A percentile compares a stretch with the other conserved stretches of the same genome.
Conservation (phyloP, 2,888 invertebrate genomes). For the Amiota mariae region DNA sequence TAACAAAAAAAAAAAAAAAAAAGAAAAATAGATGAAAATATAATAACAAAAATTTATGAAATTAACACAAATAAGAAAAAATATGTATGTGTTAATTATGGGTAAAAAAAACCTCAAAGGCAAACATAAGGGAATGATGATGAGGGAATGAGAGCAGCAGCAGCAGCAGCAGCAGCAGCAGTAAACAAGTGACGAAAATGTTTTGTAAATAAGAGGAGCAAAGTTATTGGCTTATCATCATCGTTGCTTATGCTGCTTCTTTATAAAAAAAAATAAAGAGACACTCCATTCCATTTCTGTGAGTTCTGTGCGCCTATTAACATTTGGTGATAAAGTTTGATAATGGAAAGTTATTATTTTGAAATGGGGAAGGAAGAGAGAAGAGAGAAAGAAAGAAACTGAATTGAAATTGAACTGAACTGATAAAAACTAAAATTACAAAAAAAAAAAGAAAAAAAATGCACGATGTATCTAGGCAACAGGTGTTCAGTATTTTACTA, state of each 20-base stretch:
- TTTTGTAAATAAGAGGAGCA: slow-evolving; percentile 35
- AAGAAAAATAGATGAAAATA: no score
- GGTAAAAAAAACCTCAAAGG: slow-evolving; percentile 32
- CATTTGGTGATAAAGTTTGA: slow-evolving; percentile 53
- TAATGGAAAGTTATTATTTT: slow-evolving; percentile 39
- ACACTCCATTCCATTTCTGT: slow-evolving; percentile 5
- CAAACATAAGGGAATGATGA: no score
- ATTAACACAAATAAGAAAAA: slow-evolving; percentile 53
- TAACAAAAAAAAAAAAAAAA: slow-evolving; percentile 8
- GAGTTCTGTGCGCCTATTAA: slow-evolving; percentile 58
- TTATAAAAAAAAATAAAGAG: slow-evolving; percentile 24
- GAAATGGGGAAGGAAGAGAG: no score
- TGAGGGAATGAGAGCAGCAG: no score
- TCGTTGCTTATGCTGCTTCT: slow-evolving; percentile 2
- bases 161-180: slow-evolving; percentile 34
- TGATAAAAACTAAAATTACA: slow-evolving; percentile 23
- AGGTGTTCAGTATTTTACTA: slow-evolving; percentile 49
- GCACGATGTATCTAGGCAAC: slow-evolving; percentile 36
- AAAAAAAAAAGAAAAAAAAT: slow-evolving; percentile 48
- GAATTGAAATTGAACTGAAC: not conserved
- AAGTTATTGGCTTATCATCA: no score
- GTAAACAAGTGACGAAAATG: slow-evolving; percentile 42
- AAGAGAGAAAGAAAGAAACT: no score
- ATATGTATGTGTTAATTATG: slow-evolving; percentile 60
- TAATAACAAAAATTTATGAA: slow-evolving; percentile 54